Percentiles rank a stretch among this genome's conserved stretches.
phyloP scores from a whole-genome alignment of 2,113 vertebrate species.

The Xiphophorus hellerii region DNA sequence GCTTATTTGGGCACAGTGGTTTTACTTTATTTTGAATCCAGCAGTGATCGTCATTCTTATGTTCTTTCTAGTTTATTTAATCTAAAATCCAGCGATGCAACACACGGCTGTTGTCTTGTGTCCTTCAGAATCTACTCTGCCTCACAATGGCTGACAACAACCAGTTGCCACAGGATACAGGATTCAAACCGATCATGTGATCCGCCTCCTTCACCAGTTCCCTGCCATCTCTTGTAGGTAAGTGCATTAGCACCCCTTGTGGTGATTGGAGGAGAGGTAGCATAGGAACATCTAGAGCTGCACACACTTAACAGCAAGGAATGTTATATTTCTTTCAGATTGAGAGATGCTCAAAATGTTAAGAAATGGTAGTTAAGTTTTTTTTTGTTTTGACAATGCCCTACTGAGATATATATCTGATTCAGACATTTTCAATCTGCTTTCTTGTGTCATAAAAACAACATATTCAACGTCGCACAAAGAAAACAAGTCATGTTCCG shows the following conservation, averaged over 20 bases:
- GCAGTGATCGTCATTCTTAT: not conserved
- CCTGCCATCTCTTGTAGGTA: slow-evolving; percentile 68
- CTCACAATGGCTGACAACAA: slow-evolving; percentile 57
- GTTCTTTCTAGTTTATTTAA: not conserved
- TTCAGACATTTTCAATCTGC: not conserved
- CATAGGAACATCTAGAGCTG: not conserved
- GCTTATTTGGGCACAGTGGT: slow-evolving; percentile 14
- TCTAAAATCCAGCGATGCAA: not conserved
- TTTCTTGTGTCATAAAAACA: not conserved
- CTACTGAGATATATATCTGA: too few relatives aligned
- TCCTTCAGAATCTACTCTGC: slow-evolving; percentile 61
- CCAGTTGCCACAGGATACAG: slow-evolving; percentile 51
- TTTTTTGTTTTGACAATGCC: too few relatives aligned
- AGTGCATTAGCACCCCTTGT: not conserved
- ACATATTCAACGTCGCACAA: not conserved
- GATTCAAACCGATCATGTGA: slow-evolving; percentile 72
- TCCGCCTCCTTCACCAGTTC: slow-evolving; percentile 54
- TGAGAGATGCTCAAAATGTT: not conserved
- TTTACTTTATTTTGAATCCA: not conserved
- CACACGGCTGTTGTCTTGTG: slow-evolving; percentile 32
- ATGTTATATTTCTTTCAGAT: not conserved
- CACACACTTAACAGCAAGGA: not conserved
- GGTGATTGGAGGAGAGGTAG: not conserved
- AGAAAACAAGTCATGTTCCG: too few relatives aligned
- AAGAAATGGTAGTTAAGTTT: not conserved